These are phyloP conservation scores for Hypomesus transpacificus DNA, from an alignment of 2,113 vertebrate species.

Conservation along the genomic window DNA sequence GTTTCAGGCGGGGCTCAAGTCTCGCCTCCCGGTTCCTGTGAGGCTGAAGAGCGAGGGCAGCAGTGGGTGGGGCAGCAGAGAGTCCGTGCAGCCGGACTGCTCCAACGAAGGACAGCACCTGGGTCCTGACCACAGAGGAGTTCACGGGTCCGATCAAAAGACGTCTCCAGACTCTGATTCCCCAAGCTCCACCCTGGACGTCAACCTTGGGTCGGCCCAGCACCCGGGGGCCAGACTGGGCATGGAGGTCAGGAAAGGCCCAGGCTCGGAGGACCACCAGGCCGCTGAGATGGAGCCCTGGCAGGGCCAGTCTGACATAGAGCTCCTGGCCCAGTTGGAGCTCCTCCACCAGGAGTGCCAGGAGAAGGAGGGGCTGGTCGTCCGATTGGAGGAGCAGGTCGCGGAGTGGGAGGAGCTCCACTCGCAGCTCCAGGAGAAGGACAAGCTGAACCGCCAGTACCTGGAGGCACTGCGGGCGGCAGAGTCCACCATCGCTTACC, in stretches of 20 bases:
- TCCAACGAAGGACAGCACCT: conserved; percentile 27
- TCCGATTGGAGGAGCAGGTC: conserved; percentile 57
- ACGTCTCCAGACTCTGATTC: conserved; percentile 15
- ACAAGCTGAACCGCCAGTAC: conserved; percentile 55
- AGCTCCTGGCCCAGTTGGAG: conserved; percentile 65
- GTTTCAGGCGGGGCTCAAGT: conserved; percentile 72
- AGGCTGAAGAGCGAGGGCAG: conserved; percentile 50
- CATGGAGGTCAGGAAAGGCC: neutral
- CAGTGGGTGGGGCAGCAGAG: conserved; percentile 23
- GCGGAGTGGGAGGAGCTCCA: conserved; percentile 59
- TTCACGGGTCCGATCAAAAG: conserved; percentile 28
- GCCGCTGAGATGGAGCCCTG: too few species aligned
- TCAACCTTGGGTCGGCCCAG: conserved; percentile 30
- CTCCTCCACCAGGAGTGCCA: conserved; percentile 74
- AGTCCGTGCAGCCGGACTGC: conserved; percentile 22
- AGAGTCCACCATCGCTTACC: conserved; percentile 72
- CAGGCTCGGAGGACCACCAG: too few species aligned
- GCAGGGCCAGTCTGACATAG: conserved; percentile 12
- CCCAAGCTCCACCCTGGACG: conserved; percentile 14
- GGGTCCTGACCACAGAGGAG: conserved; percentile 5
- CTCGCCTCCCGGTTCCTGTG: conserved; percentile 78
- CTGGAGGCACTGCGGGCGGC: conserved; percentile 65
- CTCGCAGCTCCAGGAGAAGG: conserved; percentile 63
- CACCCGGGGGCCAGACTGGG: conserved; percentile 19
- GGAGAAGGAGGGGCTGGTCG: conserved; percentile 69